Evolutionary conservation across 64 coral and sea anemone species (phyloP).

Genomic region (Porites australiensis): DNA sequence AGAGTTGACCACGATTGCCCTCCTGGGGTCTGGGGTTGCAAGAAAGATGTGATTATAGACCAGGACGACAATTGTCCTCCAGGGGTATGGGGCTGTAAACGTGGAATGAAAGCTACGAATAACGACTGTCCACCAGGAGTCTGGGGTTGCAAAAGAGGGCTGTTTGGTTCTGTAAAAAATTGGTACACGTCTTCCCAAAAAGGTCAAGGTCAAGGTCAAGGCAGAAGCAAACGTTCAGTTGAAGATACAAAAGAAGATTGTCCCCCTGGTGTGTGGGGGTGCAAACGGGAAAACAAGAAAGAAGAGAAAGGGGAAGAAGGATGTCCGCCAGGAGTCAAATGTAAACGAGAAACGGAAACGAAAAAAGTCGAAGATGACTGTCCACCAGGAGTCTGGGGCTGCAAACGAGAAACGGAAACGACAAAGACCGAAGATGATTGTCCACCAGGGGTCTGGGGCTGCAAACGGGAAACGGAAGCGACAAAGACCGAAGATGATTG

Average conservation of each 20-base stretch:
- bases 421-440: not conserved
- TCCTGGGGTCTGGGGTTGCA: conserved; percentile 67
- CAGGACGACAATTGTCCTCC: conserved; percentile 33
- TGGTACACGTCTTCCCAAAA: not conserved
- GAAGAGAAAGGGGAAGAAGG: not conserved
- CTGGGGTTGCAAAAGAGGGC: conserved; percentile 68
- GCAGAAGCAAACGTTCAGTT: conserved; percentile 5
- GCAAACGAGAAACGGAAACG: conserved; percentile 30
- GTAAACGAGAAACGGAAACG: conserved; percentile 19
- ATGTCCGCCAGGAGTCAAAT: conserved; percentile 47
- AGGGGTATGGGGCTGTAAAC: conserved; percentile 46
- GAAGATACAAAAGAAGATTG: conserved; percentile 29
- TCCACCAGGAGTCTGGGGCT: conserved; percentile 52
- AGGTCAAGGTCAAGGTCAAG: not conserved
- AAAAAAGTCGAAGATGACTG: not conserved
- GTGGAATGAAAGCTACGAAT: not conserved
- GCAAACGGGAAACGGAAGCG: conserved; percentile 29
- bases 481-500: conserved; percentile 1
- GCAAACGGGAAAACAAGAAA: conserved; percentile 47
- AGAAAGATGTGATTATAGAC: conserved; percentile 37
- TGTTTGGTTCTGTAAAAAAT: conserved; percentile 19
- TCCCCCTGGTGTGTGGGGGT: conserved; percentile 67
- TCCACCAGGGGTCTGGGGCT: conserved; percentile 70
- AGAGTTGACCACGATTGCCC: conserved; percentile 24
- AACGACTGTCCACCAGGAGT: conserved; percentile 64